phyloP scores from a whole-genome alignment of 1,140 invertebrate species.

The Drosophila truncata region DNA sequence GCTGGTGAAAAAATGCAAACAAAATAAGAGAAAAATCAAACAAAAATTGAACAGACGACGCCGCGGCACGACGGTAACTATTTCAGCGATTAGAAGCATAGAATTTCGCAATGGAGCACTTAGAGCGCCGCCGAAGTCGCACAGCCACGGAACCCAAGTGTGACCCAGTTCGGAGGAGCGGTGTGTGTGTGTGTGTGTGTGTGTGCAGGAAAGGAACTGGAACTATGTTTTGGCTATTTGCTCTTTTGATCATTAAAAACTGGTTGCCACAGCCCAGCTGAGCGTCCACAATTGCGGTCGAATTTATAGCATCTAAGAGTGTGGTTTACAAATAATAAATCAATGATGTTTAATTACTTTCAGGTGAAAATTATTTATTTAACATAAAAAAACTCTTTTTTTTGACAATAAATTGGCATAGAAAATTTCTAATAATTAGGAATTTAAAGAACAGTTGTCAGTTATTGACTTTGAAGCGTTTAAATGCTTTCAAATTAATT shows the following conservation, averaged over 20 bases:
- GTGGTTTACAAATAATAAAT: slow-evolving; percentile 23
- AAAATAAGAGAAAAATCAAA: slow-evolving; percentile 52
- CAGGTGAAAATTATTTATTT: slow-evolving; percentile 4
- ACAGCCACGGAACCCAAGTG: slow-evolving; percentile 44
- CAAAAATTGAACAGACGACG: slow-evolving; percentile 32
- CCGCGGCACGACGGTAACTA: slow-evolving; percentile 52
- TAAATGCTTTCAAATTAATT: not conserved
- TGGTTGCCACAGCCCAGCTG: slow-evolving; percentile 60
- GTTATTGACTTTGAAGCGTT: no score
- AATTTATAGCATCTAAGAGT: slow-evolving; percentile 1
- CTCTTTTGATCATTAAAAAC: slow-evolving; percentile 80
- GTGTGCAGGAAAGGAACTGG: slow-evolving; percentile 64
- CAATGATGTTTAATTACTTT: slow-evolving; percentile 1
- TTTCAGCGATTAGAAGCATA: slow-evolving; percentile 76
- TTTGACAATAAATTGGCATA: no score
- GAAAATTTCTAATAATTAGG: not conserved
- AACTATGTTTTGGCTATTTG: slow-evolving; percentile 63
- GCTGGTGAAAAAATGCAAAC: slow-evolving; percentile 60
- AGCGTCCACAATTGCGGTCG: slow-evolving; percentile 26
- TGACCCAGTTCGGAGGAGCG: slow-evolving; percentile 74
- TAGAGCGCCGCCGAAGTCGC: slow-evolving; percentile 50
- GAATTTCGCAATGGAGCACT: slow-evolving; percentile 82
- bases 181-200: slow-evolving; percentile 30
- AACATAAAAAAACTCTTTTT: not conserved
- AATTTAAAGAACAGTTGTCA: not conserved